Base-by-base conservation (phyloP, 2,113 vertebrate genomes). In the Columba livia region DNA sequence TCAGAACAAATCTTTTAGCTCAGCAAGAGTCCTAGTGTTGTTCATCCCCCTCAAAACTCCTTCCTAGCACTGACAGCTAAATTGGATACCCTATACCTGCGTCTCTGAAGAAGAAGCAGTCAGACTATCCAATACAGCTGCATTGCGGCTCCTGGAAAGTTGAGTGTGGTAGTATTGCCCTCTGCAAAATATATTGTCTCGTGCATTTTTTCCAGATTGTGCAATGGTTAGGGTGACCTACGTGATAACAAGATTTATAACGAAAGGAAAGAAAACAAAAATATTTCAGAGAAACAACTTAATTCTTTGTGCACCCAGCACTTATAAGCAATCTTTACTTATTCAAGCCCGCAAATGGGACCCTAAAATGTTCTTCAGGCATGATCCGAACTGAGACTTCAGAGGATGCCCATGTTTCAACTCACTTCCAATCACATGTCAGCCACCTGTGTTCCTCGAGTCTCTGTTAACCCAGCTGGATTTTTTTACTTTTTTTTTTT, bases 61-160 rank as follows among this genome's bases (percentile, higher is more conserved):
- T 70, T 56, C 51, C 6, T 51, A 54, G 62, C 20, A 44, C 25
- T 20, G 56, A 80, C 21, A 79, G 14, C 9, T 51, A 26, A 56
- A 34, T 17, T 9, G 2, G 38, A 40, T 78, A 28, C 47, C 36
- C 36, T 48, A 42, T 70, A n/a, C 61, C 72, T 66, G 32, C 0
- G 1, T 31, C 38, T 69, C 54, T 65, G 40, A 54, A 75, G 11
- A 48, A n/a, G 60, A 15, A 69, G 51, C 47, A 32, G 32, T 44
- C 0, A 0, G 14, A 58, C 47, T 73, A 2, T 58, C 36, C 0
- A 0, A 15, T 4, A 29, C 0, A 5, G 21, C 38, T 60, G 60
- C 21, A 7, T 13, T 80, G 36, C 1, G 1, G 42, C 31, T 73
- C 50, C 44, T 75, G 31, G 12, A 6, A 84, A 75, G 56, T 56